Evolutionary conservation across 2,888 invertebrate species (phyloP).

Genomic region (Chelonus formosanus): DNA sequence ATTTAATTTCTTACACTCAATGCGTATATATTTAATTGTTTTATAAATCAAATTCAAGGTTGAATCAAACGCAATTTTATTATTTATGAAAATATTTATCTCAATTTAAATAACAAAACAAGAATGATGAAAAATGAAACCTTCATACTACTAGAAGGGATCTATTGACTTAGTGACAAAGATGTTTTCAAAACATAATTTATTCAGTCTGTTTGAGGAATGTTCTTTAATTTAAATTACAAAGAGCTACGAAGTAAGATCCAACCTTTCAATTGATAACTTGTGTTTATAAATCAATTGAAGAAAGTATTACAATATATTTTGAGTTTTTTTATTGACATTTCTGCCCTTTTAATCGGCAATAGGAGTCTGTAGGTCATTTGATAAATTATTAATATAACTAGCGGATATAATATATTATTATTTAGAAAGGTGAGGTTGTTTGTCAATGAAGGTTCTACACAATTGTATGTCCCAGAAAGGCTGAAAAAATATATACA

Average conservation of each 20-base stretch:
- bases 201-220: slow-evolving; percentile 82
- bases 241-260: slow-evolving; percentile 85
- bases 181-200: too few relatives aligned
- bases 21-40: too few relatives aligned
- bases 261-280: slow-evolving; percentile 88
- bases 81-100: too few relatives aligned
- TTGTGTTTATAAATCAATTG: neutral
- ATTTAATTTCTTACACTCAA: too few relatives aligned
- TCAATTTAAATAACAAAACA: too few relatives aligned
- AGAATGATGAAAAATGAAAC: too few relatives aligned
- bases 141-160: too few relatives aligned
- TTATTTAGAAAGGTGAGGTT: slow-evolving; percentile 15
- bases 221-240: slow-evolving; percentile 89
- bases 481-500: slow-evolving; percentile 10
- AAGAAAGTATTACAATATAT: too few relatives aligned
- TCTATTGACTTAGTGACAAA: too few relatives aligned
- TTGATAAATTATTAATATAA: slow-evolving; percentile 6
- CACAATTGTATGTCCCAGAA: slow-evolving; percentile 18
- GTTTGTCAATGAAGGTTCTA: neutral
- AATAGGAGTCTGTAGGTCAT: neutral
- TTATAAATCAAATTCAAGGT: too few relatives aligned
- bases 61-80: too few relatives aligned
- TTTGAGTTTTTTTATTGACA: neutral
- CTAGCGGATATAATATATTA: neutral
- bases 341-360: slow-evolving; percentile 1